Evolutionary conservation across 2,797 vertebrate genomes (phyloP), one percentile per base, ranked within the genome.

Genomic region (Nannoperca obscura): DNA sequence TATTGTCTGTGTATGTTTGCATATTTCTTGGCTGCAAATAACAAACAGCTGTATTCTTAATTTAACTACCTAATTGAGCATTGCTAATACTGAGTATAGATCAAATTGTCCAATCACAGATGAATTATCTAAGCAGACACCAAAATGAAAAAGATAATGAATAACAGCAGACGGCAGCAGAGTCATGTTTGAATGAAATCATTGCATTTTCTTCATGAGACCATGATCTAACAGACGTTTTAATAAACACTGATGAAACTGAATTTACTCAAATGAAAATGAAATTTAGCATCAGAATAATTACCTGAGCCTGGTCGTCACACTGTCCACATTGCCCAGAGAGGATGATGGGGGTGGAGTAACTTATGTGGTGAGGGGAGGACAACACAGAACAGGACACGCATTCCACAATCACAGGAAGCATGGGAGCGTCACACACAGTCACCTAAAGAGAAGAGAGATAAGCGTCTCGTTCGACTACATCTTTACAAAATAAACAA

Each of bases 351-450:
- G 88, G 73, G 40, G 2, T 61, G 49, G 65, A 88, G 72, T 85
- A 61, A 76, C 86, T 91, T 58, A 89, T 66, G 12, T 55, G 73
- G n/a, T 86, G 73, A 24, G 82, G 61, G 32, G 89, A 86, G 14
- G 81, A 88, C 19, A 54, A 38, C 8, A 53, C 55, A n/a, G 79
- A 79, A 76, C 95, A 96, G 69, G 96, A 96, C 7, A 90, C 71
- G 57, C 95, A 97, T 3, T 87, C 87, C 67, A 95, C 86, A 44
- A 61, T 68, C 67, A 96, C 93, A 7, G 90, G 87, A 76, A 96
- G 88, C 62, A 94, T 80, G 2, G 84, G 65, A 40, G 58, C 76
- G 0, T 87, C 82, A 71, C 73, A 75, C 57, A 96, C 74, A 7
- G 82, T 87, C 49, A 96, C 94, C 96, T 97, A 13, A 32, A 58